Evolutionary conservation across 2,797 vertebrate species (phyloP), one percentile per base, ranked within the genome.

Genomic region (Hemitrygon akajei): DNA sequence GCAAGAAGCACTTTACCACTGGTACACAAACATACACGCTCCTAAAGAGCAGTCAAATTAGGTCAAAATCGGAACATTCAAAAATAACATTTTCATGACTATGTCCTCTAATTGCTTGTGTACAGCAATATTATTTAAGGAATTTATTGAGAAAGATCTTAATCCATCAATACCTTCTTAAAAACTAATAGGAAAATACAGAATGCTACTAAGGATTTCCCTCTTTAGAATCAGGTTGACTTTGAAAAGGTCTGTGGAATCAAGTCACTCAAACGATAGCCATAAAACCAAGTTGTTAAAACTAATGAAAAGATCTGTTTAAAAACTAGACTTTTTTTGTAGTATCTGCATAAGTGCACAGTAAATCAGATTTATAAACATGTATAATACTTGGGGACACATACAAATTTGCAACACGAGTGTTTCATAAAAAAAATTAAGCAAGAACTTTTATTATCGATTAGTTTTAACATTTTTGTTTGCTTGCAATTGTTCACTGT

Each of bases 281-380:
- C 25, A 66, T 40, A 40, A 91, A 84, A 89, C 60, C 37, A 91
- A 40, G 66, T 73, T 69, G 63, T 27, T 91, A 87, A 47, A 92
- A 56, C 22, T 37, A 93, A 1, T 30, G 40, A 37, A 89, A 66
- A 37, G 22, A 6, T 16, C 25, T 73, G n/a, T 76, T 93, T 73
- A 37, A 58, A 93, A 93, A 89, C 7, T 22, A 89, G 66, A 92
- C 56, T 47, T 56, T 71, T 91, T 76, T 76, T 30, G 12, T 37
- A n/a, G 69, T 56, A 76, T 30, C 4, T 69, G 47, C 73, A 75
- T n/a, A n/a, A 18, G 25, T 69, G 37, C 34, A 16, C n/a, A 93
- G 91, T 76, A 73, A 93, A 14, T 22, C 71, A 93, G 27, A 93
- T 93, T 76, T 56, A 40, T 58, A 76, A 56, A 75, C 91, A 92